Evolutionary conservation across 2,888 invertebrate species (phyloP), one percentile per base, ranked within the genome.

Genomic region (Electrophaes corylata): DNA sequence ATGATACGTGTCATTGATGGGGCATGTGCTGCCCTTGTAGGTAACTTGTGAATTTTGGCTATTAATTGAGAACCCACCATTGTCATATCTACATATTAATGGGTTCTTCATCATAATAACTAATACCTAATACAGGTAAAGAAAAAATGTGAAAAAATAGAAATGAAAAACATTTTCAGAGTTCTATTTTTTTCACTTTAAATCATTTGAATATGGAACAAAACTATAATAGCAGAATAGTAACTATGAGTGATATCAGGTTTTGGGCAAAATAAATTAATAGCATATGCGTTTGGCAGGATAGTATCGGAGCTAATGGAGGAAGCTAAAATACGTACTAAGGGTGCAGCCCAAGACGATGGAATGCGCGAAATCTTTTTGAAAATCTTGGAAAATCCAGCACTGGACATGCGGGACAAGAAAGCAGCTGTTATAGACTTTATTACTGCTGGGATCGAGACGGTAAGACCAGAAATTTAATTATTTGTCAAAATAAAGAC

Each of bases 391-490:
- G 93, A 94, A 37, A 94, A 96, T 43, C 94, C 94, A 23, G 93
- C 93, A 59, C 86, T 97, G 41, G 96, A 97, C 73, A 93, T 94
- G 73, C 91, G 95, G 47, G 97, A 97, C 76, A 96, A 97, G 83
- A 96, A 96, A 75, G 96, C 96, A 0, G 96, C 96, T 0, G 94
- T 97, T 50, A 95, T 97, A 41, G 97, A 97, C 84, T 96, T 97
- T 73, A 95, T 97, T 70, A 95, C 96, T 5, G 96, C 97, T 31
- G 97, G 97, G 44, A 97, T 97, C 75, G 96, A 96, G 81, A 97
- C 97, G 77, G 95, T 97, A 81, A 87, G 84, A 29, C 10, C 5
- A 4, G 6, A 4, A 23, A 4, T 23, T 23, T 23, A 4, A 4
- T 23, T 4, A 6, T 23, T 23, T 23, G 23, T 23, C 6, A 23